phyloP scores from a whole-genome alignment of 2,113 vertebrate genomes.

The Pungitius pungitius region DNA sequence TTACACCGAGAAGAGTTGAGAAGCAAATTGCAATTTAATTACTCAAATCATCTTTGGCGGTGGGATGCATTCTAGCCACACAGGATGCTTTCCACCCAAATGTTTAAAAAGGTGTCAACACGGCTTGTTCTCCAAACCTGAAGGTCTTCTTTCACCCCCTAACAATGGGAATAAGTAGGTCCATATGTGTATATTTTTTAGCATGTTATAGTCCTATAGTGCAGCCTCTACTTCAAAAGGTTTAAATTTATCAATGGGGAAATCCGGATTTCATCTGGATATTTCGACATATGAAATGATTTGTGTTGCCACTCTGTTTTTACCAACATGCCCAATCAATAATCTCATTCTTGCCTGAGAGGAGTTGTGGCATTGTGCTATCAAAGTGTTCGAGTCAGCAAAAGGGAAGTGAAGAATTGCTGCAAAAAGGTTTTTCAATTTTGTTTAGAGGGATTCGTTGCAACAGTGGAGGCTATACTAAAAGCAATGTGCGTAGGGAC shows the following conservation, averaged over 20 bases:
- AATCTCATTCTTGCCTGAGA: slow-evolving; percentile 6
- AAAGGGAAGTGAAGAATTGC: background rate
- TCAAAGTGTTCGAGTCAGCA: slow-evolving; percentile 8
- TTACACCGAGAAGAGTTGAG: background rate
- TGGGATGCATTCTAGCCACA: background rate
- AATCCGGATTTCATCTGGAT: background rate
- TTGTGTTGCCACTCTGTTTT: background rate
- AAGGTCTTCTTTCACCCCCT: background rate
- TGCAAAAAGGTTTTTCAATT: too few species aligned
- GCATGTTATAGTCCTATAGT: background rate
- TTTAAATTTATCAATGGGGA: background rate
- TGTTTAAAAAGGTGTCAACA: background rate
- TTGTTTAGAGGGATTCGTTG: too few species aligned
- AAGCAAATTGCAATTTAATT: background rate
- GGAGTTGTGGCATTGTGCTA: slow-evolving; percentile 6
- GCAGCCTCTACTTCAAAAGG: background rate
- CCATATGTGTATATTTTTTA: background rate
- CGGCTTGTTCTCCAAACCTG: background rate
- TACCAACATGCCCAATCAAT: slow-evolving; percentile 8
- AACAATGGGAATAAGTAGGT: background rate
- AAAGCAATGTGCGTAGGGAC: too few species aligned
- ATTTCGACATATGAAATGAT: background rate
- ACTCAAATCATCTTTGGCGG: background rate
- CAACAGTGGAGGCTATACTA: too few species aligned
- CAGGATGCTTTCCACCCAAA: background rate